Base-by-base conservation (phyloP, 2,888 invertebrate genomes). In the Phrixothrix hirtus region DNA sequence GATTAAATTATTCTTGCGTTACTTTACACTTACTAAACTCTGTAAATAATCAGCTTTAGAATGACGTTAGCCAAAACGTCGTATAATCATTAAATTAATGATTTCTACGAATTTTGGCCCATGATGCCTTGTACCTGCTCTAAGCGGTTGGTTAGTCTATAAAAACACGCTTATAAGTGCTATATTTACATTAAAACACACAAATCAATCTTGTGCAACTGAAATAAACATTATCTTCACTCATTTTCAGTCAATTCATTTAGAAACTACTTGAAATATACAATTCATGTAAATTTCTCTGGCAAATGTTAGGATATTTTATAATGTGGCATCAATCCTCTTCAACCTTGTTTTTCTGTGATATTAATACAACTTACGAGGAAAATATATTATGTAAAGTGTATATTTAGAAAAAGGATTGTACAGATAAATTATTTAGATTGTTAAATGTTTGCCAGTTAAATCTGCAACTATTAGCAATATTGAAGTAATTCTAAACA, bases 101-200 rank as follows among this genome's bases (percentile, higher is more conserved):
- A 51, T 50, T 44, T 9, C 21, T 47, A 44, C 50, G 58, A 48
- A 46, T 38, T 50, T 58, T 54, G 59, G 47, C 43, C 53, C 43
- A 54, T 45, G 54, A 57, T 60, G 62, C 62, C 62, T 62, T 59
- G 56, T 59, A 59, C 56, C 57, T 62, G 58, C 58, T 57, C 61
- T 59, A 53, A 35, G 45, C 44, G 54, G 49, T 44, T 39, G 43
- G 39, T 31, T 49, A 49, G 39, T 49, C 49, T 56, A 49, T 49
- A 42, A 35, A 60, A 43, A 53, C 60, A 60, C 60, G 60, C 60
- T 56, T 55, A 41, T 29, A 52, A 57, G 54, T 38, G 59, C 55
- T 57, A 55, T 53, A 45, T 53, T 56, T 47, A 39, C 50, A 50
- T 43, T 42, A 41, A 41, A 50, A 42, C 48, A 58, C 55, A 52